phyloP scores from a whole-genome alignment of 2,797 vertebrate species.

The Vespertilio murinus region DNA sequence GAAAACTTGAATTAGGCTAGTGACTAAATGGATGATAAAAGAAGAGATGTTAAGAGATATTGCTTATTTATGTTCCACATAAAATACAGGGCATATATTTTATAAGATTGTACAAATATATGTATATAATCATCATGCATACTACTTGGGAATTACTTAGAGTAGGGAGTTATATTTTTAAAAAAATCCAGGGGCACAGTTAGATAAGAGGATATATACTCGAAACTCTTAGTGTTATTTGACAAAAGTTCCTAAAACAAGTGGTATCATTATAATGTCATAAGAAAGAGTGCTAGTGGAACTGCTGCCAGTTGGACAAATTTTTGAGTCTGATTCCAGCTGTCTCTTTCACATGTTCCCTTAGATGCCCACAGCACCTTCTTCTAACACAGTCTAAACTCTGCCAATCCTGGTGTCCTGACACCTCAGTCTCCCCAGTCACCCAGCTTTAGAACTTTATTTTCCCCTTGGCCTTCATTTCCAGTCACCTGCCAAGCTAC shows the following conservation, averaged over 20 bases:
- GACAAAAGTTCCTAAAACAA: background rate
- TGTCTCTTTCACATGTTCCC: background rate
- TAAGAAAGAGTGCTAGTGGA: background rate
- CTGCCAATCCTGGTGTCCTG: background rate
- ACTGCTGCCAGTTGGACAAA: background rate
- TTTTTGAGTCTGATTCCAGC: background rate
- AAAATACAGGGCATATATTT: slow-evolving; percentile 9
- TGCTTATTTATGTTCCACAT: background rate
- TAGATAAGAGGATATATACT: background rate
- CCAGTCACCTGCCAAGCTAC: background rate
- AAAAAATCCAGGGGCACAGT: background rate
- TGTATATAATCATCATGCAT: background rate
- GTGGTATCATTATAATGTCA: background rate
- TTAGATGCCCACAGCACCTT: background rate
- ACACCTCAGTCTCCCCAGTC: background rate
- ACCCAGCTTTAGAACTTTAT: background rate
- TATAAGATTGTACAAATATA: background rate
- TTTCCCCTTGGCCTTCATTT: slow-evolving; percentile 19
- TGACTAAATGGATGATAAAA: background rate
- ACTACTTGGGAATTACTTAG: background rate
- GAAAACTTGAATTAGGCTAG: background rate
- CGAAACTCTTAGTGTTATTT: background rate
- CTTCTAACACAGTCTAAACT: background rate
- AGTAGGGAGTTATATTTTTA: background rate
- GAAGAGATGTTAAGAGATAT: background rate